Conservation (phyloP, 2,113 vertebrate genomes). For the Mohoua ochrocephala region DNA sequence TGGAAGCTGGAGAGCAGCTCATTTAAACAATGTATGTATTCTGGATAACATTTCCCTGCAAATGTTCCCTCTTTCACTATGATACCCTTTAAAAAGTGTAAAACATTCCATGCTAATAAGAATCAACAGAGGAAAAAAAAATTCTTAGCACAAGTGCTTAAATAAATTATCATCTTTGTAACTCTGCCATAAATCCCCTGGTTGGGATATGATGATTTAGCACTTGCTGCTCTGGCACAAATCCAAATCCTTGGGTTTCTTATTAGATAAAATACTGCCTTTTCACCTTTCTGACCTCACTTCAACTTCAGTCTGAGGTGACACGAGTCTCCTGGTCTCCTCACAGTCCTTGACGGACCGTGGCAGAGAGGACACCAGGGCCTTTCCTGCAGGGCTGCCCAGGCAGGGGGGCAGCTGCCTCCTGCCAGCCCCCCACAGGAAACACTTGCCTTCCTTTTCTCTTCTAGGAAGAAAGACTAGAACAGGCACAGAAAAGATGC, state of each 20-base stretch:
- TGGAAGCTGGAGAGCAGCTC: constrained; percentile 14
- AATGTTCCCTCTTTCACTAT: not conserved
- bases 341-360: not conserved
- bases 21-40: constrained; percentile 21
- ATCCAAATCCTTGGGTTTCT: constrained; percentile 9
- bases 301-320: not conserved
- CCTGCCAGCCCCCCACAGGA: not conserved
- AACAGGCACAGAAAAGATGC: not conserved
- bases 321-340: not conserved
- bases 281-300: not conserved
- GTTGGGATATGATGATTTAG: constrained; percentile 19
- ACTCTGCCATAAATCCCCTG: constrained; percentile 25
- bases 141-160: constrained; percentile 35
- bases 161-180: constrained; percentile 58
- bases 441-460: not conserved
- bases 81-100: constrained; percentile 48
- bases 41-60: not conserved
- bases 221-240: not conserved
- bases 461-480: not conserved
- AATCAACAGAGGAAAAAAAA: constrained; percentile 43
- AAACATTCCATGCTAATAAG: constrained; percentile 63
- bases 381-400: not conserved
- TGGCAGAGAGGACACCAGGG: not conserved
- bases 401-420: not conserved
- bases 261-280: not conserved